A percentile compares a stretch with the other conserved stretches of the same genome.
These are phyloP conservation scores for Montipora sp. DNA, from an alignment of 64 coral and sea anemone species.

Conservation along the genomic window DNA sequence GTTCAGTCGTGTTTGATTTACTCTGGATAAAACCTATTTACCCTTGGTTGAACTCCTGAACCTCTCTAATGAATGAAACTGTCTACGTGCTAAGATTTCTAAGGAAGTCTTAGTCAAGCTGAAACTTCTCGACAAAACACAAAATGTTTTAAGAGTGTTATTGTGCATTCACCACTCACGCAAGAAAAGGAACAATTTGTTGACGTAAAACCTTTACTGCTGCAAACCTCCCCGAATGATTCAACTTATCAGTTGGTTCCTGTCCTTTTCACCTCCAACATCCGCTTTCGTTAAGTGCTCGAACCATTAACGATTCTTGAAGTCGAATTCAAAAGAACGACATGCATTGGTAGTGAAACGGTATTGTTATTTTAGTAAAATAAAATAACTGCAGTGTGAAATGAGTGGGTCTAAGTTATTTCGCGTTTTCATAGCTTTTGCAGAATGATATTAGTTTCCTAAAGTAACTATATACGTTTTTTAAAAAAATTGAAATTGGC, in stretches of 20 bases:
- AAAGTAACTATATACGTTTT: too few species aligned
- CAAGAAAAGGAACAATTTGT: background rate
- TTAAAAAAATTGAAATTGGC: background rate
- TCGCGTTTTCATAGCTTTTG: too few species aligned
- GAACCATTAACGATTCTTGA: background rate
- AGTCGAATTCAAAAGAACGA: background rate
- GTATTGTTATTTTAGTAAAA: background rate
- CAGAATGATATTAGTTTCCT: too few species aligned
- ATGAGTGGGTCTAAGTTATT: too few species aligned
- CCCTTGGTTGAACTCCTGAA: constrained; percentile 23
- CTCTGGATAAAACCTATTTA: constrained; percentile 11
- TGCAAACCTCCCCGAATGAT: background rate
- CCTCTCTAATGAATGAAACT: background rate
- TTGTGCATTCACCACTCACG: background rate
- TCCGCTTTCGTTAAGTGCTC: background rate
- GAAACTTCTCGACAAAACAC: background rate
- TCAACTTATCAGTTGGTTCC: background rate
- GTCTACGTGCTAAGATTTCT: background rate
- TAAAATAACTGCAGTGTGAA: background rate
- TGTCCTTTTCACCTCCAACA: background rate
- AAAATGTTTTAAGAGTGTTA: background rate
- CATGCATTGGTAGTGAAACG: background rate
- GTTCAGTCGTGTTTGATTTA: background rate
- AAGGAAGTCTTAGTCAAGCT: background rate
- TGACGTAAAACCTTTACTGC: background rate